Evolutionary conservation across 2,113 vertebrate species (phyloP).

Genomic region (Sus scrofa): T2T-Sscrofa CM000816.6:109169501-109170000

Average conservation of each 20-base stretch:
- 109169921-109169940: background rate
- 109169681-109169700: background rate
- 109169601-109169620: background rate
- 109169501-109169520: background rate
- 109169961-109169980: conserved; percentile 52
- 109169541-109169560: background rate
- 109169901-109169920: conserved; percentile 25
- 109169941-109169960: conserved; percentile 18
- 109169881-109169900: background rate
- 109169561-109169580: background rate
- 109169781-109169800: background rate
- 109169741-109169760: background rate
- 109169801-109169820: background rate
- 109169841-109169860: conserved; percentile 16
- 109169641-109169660: conserved; percentile 21
- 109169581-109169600: background rate
- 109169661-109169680: background rate
- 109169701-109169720: background rate
- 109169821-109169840: background rate
- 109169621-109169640: background rate
- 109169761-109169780: conserved; percentile 1
- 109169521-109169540: background rate
- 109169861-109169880: conserved; percentile 12
- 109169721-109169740: background rate
- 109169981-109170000: conserved; percentile 55